Base-by-base conservation (phyloP, 2,113 vertebrate species). In the Engraulis encrasicolus region DNA sequence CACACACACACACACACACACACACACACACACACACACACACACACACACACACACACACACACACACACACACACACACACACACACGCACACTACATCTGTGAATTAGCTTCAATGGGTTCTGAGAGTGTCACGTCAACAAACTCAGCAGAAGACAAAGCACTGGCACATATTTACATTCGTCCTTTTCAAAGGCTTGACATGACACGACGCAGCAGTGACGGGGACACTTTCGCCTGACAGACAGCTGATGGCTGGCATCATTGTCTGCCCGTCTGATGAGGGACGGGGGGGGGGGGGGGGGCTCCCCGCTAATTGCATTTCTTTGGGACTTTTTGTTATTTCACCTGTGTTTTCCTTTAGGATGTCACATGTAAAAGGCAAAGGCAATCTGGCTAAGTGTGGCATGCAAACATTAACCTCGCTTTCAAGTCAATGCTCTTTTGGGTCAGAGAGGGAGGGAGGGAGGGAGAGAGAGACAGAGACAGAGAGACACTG, bases 271-370 rank as follows among this genome's bases (percentile, higher is more conserved):
- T 74, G 31, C 5, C 66, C n/a, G n/a, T n/a, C n/a, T n/a, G n/a
- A n/a, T 74, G 27, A 45, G 66, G 15, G 14, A 74, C 14, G 15
- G 23, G 27, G 1, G 52, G 52, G 58, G 66, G 14, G 34, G 23
- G 15, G 23, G 27, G 1, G 52, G 52, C n/a, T 23, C 23, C 66
- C 66, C 27, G 15, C 27, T 74, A 74, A 36, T 74, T 12, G 18
- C 66, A 17, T 34, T 74, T 74, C 66, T 34, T 74, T 74, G 31
- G 14, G 52, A 18, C n/a, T 61, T 74, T 84, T 82, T 90, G 85
- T 89, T 87, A 31, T 86, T 88, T 85, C 89, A 90, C 88, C 85
- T 90, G 88, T 87, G 81, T 87, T 83, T 81, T 82, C 78, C 84
- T 58, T 80, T 82, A 78, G 58, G 78, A 78, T 78, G 81, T 86